These are phyloP conservation scores for Drosophila mayaguana DNA, from an alignment of 2,888 invertebrate genomes.

Conservation along the genomic window DNA sequence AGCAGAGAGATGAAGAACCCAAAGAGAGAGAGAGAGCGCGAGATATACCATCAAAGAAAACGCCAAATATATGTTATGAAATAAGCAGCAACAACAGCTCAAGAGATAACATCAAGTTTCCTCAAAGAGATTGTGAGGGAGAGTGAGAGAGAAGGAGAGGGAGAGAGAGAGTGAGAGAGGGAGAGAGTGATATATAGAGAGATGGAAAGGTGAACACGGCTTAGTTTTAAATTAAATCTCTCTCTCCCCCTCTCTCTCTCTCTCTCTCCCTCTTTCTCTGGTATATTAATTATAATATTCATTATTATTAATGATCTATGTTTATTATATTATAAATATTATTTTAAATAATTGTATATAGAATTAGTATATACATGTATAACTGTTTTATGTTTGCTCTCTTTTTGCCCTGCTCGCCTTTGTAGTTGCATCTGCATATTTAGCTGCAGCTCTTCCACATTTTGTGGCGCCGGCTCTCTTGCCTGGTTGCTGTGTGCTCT, in stretches of 20 bases:
- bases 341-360: too few species aligned
- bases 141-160: neutral
- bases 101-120: conserved; percentile 22
- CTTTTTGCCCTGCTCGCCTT: too few species aligned
- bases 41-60: conserved; percentile 22
- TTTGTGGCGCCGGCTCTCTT: conserved; percentile 7
- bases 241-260: too few species aligned
- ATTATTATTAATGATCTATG: too few species aligned
- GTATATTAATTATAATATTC: too few species aligned
- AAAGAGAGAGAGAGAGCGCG: neutral
- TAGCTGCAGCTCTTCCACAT: conserved; percentile 49
- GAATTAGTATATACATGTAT: too few species aligned
- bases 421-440: conserved; percentile 18
- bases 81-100: conserved; percentile 1
- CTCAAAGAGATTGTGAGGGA: neutral
- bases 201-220: neutral
- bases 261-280: too few species aligned
- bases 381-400: too few species aligned
- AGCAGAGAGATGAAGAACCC: neutral
- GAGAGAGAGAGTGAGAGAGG: neutral
- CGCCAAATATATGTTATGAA: conserved; percentile 31
- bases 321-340: too few species aligned
- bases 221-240: too few species aligned
- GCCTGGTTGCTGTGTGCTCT: conserved; percentile 21
- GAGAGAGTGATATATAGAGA: neutral